Conservation (phyloP, 2,888 invertebrate species). For the Acanthosepion esculentum region DNA sequence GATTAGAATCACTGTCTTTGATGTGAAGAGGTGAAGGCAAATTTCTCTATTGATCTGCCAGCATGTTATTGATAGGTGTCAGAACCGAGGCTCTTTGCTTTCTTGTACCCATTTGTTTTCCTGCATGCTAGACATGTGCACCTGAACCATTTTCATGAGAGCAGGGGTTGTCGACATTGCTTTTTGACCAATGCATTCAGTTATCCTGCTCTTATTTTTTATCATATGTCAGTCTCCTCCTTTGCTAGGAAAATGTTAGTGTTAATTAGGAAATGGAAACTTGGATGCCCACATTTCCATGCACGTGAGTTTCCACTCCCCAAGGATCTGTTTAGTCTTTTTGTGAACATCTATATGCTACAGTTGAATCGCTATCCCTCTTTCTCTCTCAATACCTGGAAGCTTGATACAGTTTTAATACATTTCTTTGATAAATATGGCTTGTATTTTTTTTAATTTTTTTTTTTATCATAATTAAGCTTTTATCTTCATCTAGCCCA, state of each 20-base stretch:
- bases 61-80: not conserved
- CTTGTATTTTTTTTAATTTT: too few species aligned
- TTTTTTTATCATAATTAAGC: too few species aligned
- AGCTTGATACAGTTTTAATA: too few species aligned
- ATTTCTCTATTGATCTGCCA: constrained; percentile 13
- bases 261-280: not conserved
- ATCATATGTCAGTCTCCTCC: not conserved
- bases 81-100: not conserved
- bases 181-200: not conserved
- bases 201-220: not conserved
- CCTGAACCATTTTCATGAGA: not conserved
- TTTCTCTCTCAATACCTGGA: not conserved
- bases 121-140: not conserved
- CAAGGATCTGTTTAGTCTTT: too few species aligned
- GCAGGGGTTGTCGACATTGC: not conserved
- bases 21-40: not conserved
- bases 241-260: not conserved
- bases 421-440: too few species aligned
- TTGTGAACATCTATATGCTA: not conserved
- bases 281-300: not conserved
- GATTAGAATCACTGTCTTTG: not conserved
- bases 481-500: too few species aligned
- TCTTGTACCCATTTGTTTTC: not conserved
- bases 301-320: not conserved
- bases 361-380: too few species aligned